phyloP scores from a whole-genome alignment of 2,113 vertebrate species.

The Perccottus glenii region DNA sequence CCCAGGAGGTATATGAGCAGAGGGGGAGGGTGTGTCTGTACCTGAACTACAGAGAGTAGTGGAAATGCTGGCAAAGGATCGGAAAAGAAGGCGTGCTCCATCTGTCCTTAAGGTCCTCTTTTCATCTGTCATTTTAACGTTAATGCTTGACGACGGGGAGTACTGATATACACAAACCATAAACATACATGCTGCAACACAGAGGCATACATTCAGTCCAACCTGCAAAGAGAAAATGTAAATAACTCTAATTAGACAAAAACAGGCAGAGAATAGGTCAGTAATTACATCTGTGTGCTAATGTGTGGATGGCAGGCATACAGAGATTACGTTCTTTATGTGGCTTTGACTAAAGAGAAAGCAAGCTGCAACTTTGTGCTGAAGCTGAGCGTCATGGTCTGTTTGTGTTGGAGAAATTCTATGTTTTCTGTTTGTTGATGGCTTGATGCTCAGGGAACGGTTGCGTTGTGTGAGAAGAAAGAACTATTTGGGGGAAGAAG shows the following conservation, averaged over 20 bases:
- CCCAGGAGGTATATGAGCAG: constrained; percentile 35
- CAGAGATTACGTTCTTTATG: constrained; percentile 64
- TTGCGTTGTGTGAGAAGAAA: constrained; percentile 52
- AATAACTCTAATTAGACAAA: constrained; percentile 71
- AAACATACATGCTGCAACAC: constrained; percentile 34
- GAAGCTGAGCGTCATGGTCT: constrained; percentile 31
- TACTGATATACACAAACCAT: constrained; percentile 63
- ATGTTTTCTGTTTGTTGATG: constrained; percentile 70
- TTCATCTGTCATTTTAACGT: constrained; percentile 49
- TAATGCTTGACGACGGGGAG: constrained; percentile 66
- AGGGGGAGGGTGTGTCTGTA: constrained; percentile 45
- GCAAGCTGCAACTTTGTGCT: constrained; percentile 48
- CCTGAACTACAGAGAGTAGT: constrained; percentile 43
- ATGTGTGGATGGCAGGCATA: constrained; percentile 60
- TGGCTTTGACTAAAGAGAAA: constrained; percentile 65
- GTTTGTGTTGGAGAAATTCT: constrained; percentile 64
- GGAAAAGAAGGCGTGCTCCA: constrained; percentile 27
- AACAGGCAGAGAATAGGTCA: constrained; percentile 60
- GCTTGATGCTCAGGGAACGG: constrained; percentile 62
- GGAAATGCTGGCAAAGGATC: constrained; percentile 41
- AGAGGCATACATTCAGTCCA: neutral
- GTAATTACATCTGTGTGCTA: constrained; percentile 72
- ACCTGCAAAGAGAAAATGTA: constrained; percentile 55
- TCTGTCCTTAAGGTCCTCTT: constrained; percentile 25
- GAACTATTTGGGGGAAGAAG: constrained; percentile 33